Evolutionary conservation across 2,113 vertebrate species (phyloP).

Genomic region (Anhinga rufa): DNA sequence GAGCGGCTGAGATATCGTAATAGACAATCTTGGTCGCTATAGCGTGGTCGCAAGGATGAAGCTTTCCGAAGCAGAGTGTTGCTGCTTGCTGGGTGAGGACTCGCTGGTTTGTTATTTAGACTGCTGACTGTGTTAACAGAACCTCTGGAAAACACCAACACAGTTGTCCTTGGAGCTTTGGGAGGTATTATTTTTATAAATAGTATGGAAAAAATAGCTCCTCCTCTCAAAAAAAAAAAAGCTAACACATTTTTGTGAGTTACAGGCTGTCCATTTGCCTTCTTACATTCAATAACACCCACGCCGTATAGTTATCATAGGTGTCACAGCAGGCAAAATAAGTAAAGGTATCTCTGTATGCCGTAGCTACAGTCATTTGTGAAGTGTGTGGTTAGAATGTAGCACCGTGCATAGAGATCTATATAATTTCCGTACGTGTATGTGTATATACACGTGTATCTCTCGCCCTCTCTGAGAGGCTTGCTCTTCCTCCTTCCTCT

Average conservation of each 20-base stretch:
- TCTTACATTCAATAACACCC: accelerated
- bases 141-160: neutral
- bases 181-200: neutral
- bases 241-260: neutral
- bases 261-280: neutral
- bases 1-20: neutral
- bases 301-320: neutral
- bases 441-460: too few species aligned
- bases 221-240: neutral
- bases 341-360: neutral
- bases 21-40: accelerated
- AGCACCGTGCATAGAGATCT: accelerated
- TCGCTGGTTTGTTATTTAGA: accelerated
- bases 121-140: neutral
- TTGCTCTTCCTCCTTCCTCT: neutral
- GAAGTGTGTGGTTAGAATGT: neutral
- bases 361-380: neutral
- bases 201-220: accelerated
- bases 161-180: neutral
- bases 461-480: accelerated
- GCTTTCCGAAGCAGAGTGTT: neutral
- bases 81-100: neutral
- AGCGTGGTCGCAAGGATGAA: accelerated
- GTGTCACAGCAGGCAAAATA: neutral
- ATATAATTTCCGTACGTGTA: neutral